Evolutionary conservation across 2,888 invertebrate species (phyloP), one percentile per base, ranked within the genome.

Genomic region (Monoplex corrugatus): DNA sequence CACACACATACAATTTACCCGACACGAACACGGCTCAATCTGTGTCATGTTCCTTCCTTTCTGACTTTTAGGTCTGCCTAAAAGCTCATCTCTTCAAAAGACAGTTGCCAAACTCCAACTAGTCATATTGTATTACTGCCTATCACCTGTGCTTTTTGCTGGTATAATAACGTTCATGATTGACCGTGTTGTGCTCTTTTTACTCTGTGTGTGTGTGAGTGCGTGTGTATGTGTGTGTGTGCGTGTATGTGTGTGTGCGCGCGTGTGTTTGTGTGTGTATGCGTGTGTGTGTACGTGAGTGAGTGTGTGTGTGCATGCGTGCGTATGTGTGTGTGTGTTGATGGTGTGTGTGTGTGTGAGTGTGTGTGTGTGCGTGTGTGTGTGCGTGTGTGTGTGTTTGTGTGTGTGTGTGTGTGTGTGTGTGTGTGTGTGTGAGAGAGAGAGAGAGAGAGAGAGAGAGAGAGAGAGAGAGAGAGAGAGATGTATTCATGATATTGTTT

Each of bases 361-460:
- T 68, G 38, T 40, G 44, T 82, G 63, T 87, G n/a, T 88, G 50
- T 72, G 84, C 44, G 32, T 75, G 45, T 86, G 23, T 57, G 57
- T 80, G 50, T 89, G 43, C 35, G n/a, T 43, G 38, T 63, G 57
- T 89, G 40, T 57, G 50, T 89, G 63, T 72, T 32, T 88, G 72
- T 88, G 75, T 88, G 84, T 88, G 75, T 63, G 45, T 50, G 84
- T n/a, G 84, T 84, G 32, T 84, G 84, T 84, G 50, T 84, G 84
- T 50, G 84, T 84, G 84, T 84, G 57, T 84, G 50, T 50, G 84
- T n/a, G 32, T 80, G 43, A n/a, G n/a, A n/a, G n/a, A n/a, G n/a
- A n/a, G n/a, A n/a, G n/a, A n/a, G n/a, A n/a, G n/a, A n/a, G n/a
- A n/a, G n/a, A n/a, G n/a, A n/a, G n/a, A n/a, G n/a, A n/a, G n/a